Conservation (phyloP, 1,140 invertebrate genomes). For the Saccostrea glomerata region DNA sequence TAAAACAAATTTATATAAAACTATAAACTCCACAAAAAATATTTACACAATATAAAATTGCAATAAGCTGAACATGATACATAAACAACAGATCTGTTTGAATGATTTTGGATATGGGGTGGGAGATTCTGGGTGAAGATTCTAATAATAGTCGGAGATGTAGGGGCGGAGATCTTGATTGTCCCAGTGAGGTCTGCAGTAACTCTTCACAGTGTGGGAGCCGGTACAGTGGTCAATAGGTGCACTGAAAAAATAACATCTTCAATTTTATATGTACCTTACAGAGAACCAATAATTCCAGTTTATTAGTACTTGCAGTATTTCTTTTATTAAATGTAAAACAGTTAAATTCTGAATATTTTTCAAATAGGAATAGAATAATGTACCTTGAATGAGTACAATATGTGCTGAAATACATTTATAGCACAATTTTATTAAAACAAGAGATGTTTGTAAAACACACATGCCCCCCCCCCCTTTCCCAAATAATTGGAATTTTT, state of each 20-base stretch:
- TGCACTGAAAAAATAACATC: neutral
- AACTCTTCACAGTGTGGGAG: neutral
- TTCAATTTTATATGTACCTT: neutral
- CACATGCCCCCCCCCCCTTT: no score
- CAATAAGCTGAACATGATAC: neutral
- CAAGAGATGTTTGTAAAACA: no score
- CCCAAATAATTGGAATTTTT: no score
- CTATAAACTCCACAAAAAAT: neutral
- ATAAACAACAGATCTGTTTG: no score
- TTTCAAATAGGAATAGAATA: no score
- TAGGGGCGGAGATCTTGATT: conserved; percentile 14
- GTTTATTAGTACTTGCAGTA: no score
- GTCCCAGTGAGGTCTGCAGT: conserved; percentile 10
- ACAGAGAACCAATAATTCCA: neutral
- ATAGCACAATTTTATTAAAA: no score
- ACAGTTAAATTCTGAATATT: no score
- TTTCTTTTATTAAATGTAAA: no score
- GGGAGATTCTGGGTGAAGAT: neutral
- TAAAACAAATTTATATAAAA: neutral
- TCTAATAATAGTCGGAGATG: conserved; percentile 12
- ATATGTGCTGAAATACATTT: no score
- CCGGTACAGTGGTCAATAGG: neutral
- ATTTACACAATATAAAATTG: neutral
- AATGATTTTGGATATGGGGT: neutral
- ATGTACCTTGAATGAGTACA: no score